Evolutionary conservation across 2,797 vertebrate genomes (phyloP), one percentile per base, ranked within the genome.

Genomic region (Gymnothorax reevesii): DNA sequence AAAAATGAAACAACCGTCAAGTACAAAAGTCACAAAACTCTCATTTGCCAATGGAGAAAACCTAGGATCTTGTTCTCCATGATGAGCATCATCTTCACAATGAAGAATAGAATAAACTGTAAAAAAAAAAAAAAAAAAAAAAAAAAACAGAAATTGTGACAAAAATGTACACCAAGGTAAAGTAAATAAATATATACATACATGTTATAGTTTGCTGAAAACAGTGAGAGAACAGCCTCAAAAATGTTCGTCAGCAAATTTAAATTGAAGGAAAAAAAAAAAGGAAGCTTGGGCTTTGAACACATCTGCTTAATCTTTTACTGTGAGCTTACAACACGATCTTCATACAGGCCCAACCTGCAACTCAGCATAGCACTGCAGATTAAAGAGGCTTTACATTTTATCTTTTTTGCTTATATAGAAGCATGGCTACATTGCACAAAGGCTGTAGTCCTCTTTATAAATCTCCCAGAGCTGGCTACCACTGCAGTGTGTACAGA

Each of bases 251-350:
- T 52, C 52, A 0, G 2, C 25, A 66, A 22, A 84, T 87, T 87
- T 54, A 69, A 20, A 82, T 79, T 52, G 49, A 86, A 52, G 27
- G 59, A 86, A 85, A 75, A 84, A 42, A 55, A 52, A 42, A 62
- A 86, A 85, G 75, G 84, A 42, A 55, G 86, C 62, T 83, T 60
- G 84, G 62, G 82, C 49, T 42, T 89, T 86, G 84, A 57, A 89
- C 91, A 89, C 71, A 83, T 69, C 64, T 84, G 92, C 89, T 87
- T 25, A 69, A 89, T 88, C n/a, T 86, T 90, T 90, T 91, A 59
- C 87, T 90, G 42, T 42, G 57, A 85, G 85, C 83, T 83, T 83
- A 83, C 64, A 54, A 84, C 33, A 60, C 64, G n/a, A 86, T 86
- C 54, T 87, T 69, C 42, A 33, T 87, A 59, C 89, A 88, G 80